Percentiles rank a stretch among this genome's conserved stretches.
Conservation (phyloP, 2,113 vertebrate genomes). For the Sinocyclocheilus maitianheensis region DNA sequence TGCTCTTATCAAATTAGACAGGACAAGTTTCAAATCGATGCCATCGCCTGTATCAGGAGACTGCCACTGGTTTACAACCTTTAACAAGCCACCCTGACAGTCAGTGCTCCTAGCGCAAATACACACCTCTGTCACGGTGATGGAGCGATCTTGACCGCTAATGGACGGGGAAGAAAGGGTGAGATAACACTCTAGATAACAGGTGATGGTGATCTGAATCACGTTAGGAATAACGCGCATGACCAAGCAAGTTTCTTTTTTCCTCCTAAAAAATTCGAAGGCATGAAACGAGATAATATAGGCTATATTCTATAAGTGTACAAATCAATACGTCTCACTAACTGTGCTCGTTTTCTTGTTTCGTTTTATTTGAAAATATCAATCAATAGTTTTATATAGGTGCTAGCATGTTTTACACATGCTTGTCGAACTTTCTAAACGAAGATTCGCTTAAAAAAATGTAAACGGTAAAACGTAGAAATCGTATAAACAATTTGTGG, state of each 20-base stretch:
- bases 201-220: slow-evolving; percentile 40
- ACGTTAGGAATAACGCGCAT: not conserved
- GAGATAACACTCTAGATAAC: slow-evolving; percentile 38
- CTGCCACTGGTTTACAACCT: slow-evolving; percentile 75
- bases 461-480: not conserved
- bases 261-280: not conserved
- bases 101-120: slow-evolving; percentile 32
- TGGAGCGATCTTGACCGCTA: slow-evolving; percentile 46
- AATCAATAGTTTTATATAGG: not conserved
- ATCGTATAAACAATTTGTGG: not conserved
- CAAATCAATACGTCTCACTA: not conserved
- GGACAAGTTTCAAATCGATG: slow-evolving; percentile 79
- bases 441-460: not conserved
- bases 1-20: slow-evolving; percentile 80
- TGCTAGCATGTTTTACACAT: not conserved
- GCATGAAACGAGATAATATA: not conserved
- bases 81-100: slow-evolving; percentile 79
- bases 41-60: slow-evolving; percentile 75
- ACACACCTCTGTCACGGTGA: slow-evolving; percentile 60
- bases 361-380: not conserved
- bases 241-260: not conserved
- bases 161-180: slow-evolving; percentile 45
- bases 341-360: not conserved
- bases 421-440: not conserved
- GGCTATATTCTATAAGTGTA: not conserved